phyloP scores from a whole-genome alignment of 2,888 invertebrate species.

The Cerceris rybyensis region DNA sequence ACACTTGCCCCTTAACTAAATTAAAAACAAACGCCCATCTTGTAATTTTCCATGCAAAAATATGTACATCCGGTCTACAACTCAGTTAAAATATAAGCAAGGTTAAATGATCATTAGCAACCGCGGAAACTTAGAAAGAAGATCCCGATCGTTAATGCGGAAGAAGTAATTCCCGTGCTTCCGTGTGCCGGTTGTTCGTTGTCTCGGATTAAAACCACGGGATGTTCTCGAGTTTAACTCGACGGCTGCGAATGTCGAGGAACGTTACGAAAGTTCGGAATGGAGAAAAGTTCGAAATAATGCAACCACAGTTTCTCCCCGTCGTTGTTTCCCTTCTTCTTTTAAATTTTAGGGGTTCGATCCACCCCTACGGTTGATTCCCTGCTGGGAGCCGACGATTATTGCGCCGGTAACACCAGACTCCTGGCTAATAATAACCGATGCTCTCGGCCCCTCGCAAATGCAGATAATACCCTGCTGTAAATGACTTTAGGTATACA shows the following conservation, averaged over 20 bases:
- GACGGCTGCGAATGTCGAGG: background rate
- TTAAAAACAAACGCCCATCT: no score
- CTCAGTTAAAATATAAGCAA: no score
- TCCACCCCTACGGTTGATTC: background rate
- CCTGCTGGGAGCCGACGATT: conserved; percentile 45
- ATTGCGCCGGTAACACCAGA: conserved; percentile 39
- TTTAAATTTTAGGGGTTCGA: conserved; percentile 28
- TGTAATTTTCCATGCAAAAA: no score
- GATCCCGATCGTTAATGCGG: no score
- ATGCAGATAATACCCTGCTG: conserved; percentile 27
- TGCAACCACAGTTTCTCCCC: background rate
- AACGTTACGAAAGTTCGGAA: background rate
- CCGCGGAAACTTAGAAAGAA: no score
- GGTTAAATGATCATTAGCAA: no score
- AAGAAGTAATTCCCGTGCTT: no score
- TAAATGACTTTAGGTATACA: conserved; percentile 42
- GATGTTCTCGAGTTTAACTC: background rate
- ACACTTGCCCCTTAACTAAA: no score
- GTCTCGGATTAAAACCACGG: conserved; percentile 3
- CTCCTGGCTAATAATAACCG: conserved; percentile 54
- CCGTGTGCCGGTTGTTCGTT: no score
- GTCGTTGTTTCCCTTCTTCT: conserved; percentile 4
- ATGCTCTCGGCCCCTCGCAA: conserved; percentile 39
- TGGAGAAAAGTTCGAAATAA: conserved; percentile 14
- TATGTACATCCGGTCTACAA: no score